A percentile compares a stretch with the other conserved stretches of the same genome.
Evolutionary conservation across 2,797 vertebrate species (phyloP).

Genomic region (Myoxocephalus aenaeus): DNA sequence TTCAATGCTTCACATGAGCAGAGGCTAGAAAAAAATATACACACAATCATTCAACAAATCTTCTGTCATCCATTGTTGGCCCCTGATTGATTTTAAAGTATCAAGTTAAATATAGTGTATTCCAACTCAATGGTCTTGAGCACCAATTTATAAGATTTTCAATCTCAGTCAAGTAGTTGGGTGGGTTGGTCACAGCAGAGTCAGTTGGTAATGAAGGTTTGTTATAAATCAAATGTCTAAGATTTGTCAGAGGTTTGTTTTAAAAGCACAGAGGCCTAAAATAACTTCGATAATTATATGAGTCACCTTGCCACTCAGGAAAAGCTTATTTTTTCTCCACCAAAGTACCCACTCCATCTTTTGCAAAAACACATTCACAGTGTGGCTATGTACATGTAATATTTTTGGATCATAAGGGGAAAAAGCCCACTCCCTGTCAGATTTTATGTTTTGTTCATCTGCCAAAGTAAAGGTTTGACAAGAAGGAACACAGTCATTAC

Average conservation of each 20-base stretch:
- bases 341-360: conserved; percentile 72
- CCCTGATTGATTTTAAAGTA: conserved; percentile 17
- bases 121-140: conserved; percentile 1
- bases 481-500: conserved; percentile 82
- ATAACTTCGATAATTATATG: conserved; percentile 81
- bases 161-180: conserved; percentile 47
- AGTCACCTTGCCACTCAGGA: conserved; percentile 80
- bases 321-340: conserved; percentile 65
- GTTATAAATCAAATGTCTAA: conserved; percentile 77
- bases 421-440: conserved; percentile 71
- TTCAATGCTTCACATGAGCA: neutral
- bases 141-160: conserved; percentile 39
- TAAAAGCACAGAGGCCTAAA: conserved; percentile 71
- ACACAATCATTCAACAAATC: neutral
- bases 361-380: conserved; percentile 69
- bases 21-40: neutral
- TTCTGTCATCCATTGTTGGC: neutral
- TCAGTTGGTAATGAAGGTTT: conserved; percentile 65
- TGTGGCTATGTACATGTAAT: conserved; percentile 74
- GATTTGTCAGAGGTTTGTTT: conserved; percentile 76
- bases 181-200: conserved; percentile 55
- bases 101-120: conserved; percentile 22
- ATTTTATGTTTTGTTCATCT: conserved; percentile 77
- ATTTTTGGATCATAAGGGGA: conserved; percentile 77
- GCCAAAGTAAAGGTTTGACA: conserved; percentile 84